These are phyloP conservation scores for Vanessa tameamea DNA, from an alignment of 1,140 invertebrate species.

Conservation along the genomic window DNA sequence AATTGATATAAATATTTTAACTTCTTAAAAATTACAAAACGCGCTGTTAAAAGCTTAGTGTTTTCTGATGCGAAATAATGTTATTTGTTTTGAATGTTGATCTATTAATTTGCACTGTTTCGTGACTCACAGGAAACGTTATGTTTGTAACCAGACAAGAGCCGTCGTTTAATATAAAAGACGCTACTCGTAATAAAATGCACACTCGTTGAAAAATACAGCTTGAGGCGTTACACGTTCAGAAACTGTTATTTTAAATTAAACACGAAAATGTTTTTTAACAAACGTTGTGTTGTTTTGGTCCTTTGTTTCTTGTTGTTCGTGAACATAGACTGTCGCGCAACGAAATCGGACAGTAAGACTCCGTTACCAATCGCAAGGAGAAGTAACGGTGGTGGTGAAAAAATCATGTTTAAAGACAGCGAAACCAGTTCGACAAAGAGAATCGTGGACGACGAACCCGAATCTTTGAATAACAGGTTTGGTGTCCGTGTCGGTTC, in stretches of 20 bases:
- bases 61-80: background rate
- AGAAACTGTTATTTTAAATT: background rate
- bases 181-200: background rate
- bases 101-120: background rate
- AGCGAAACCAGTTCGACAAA: background rate
- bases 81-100: background rate
- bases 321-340: background rate
- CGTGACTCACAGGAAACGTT: background rate
- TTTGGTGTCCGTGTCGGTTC: constrained; percentile 10
- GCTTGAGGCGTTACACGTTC: background rate
- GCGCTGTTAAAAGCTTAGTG: background rate
- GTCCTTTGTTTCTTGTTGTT: background rate
- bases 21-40: background rate
- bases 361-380: background rate
- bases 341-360: background rate
- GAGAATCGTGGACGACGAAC: background rate
- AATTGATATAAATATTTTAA: background rate
- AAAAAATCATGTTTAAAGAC: background rate
- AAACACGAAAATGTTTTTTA: background rate
- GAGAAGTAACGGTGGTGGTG: background rate
- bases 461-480: background rate
- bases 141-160: background rate
- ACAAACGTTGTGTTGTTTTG: background rate
- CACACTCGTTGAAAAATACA: background rate
- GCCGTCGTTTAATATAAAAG: background rate